Conservation (phyloP, 2,113 vertebrate species). For the Anhinga rufa region DNA sequence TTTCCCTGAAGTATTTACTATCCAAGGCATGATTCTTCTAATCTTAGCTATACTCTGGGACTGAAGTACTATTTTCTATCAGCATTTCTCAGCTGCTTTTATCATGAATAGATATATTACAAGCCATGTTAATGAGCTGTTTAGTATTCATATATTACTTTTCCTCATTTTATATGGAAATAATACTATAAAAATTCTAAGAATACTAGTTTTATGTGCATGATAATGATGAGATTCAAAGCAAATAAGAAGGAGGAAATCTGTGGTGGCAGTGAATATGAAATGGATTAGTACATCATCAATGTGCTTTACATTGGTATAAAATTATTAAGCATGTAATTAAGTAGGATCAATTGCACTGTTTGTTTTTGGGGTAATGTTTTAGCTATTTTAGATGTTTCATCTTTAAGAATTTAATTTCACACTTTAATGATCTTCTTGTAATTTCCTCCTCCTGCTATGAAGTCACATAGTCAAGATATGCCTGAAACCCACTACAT, state of each 20-base stretch:
- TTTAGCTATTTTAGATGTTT: constrained; percentile 55
- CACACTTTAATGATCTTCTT: constrained; percentile 38
- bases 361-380: constrained; percentile 40
- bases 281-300: constrained; percentile 57
- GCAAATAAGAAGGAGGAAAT: constrained; percentile 65
- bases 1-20: constrained; percentile 69
- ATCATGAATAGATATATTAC: constrained; percentile 11
- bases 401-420: constrained; percentile 60
- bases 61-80: constrained; percentile 20
- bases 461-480: not conserved
- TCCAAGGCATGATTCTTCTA: constrained; percentile 28
- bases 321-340: constrained; percentile 63
- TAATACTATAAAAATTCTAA: constrained; percentile 74
- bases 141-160: constrained; percentile 69
- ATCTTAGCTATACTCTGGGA: constrained; percentile 54
- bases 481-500: accelerated
- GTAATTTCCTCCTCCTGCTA: not conserved
- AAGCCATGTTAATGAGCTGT: constrained; percentile 38
- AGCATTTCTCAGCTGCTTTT: constrained; percentile 25
- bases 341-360: constrained; percentile 58
- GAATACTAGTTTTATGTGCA: constrained; percentile 68
- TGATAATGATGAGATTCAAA: constrained; percentile 75
- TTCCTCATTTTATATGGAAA: constrained; percentile 68
- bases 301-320: constrained; percentile 36
- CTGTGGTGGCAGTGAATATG: constrained; percentile 44